A percentile compares a stretch with the other conserved stretches of the same genome.
Conservation (phyloP, 1,140 invertebrate genomes). For the Tetragonula clypearis region DNA sequence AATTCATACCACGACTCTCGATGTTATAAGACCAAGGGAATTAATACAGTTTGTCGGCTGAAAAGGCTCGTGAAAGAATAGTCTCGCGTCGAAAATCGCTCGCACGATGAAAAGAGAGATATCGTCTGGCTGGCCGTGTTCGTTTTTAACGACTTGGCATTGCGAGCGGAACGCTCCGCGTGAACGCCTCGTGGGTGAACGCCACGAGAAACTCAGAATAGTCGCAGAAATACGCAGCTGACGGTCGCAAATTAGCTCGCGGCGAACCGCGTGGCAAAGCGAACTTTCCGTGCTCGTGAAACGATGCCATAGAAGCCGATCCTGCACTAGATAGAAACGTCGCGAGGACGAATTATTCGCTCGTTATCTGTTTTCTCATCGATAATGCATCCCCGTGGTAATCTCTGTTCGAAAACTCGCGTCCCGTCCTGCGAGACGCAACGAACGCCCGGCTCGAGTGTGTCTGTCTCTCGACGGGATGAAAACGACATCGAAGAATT, state of each 20-base stretch:
- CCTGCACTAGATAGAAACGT: constrained; percentile 51
- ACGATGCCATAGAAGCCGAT: constrained; percentile 38
- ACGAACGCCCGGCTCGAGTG: no score
- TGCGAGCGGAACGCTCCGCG: not conserved
- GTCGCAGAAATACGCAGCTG: constrained; percentile 65
- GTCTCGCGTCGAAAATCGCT: not conserved
- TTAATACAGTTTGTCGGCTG: not conserved
- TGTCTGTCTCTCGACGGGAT: not conserved
- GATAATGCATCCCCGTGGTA: constrained; percentile 17
- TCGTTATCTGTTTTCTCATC: constrained; percentile 37
- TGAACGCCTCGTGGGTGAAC: constrained; percentile 30
- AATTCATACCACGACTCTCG: no score
- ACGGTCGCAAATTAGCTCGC: constrained; percentile 66
- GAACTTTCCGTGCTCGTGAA: constrained; percentile 55
- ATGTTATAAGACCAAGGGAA: no score
- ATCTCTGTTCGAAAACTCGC: constrained; percentile 25
- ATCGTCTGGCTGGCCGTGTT: constrained; percentile 29
- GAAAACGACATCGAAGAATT: not conserved
- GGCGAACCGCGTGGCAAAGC: constrained; percentile 53
- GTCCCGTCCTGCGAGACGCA: not conserved
- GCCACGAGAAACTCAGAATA: constrained; percentile 60
- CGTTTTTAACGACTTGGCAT: constrained; percentile 43
- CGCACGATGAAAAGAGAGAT: constrained; percentile 13
- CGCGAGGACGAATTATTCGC: constrained; percentile 41
- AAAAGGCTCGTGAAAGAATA: not conserved